Evolutionary conservation across 2,888 invertebrate genomes (phyloP), one percentile per base, ranked within the genome.

Genomic region (Melieria crassipennis): DNA sequence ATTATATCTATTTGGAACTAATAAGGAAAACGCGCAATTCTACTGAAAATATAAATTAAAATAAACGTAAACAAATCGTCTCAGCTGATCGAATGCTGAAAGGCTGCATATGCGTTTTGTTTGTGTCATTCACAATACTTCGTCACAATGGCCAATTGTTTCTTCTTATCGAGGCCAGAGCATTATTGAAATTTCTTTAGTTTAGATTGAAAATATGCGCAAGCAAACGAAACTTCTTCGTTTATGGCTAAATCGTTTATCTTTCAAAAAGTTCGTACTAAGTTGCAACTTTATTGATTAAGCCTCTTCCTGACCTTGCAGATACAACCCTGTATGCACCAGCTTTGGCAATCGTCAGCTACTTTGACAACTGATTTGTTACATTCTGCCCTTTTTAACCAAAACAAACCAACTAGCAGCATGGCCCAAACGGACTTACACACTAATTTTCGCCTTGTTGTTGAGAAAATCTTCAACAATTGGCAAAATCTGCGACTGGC

Each of bases 401-500:
- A 58, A 65, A 71, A 64, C 62, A 73, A 65, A 57, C 7, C 47
- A 45, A 6, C 16, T 3, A 13, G 11, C 1, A 69, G 48, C 9
- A 78, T 78, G 75, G 70, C 77, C 43, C 77, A 76, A 71, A 76
- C 75, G 1, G 83, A 84, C 7, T 84, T 81, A 68, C 72, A 75
- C 13, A 79, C 80, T 62, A 79, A 85, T 75, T 91, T 91, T 81
- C 89, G 89, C 75, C 87, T 89, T 71, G 88, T 91, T 76, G 91
- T 93, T 7, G 91, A 92, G 81, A 88, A 90, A 79, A 89, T 93
- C 62, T 89, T 93, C 71, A 92, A 91, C 79, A 91, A 91, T 81
- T 93, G 93, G 93, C 91, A 92, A 16, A 92, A 91, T 5, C 83
- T 93, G 46, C 90, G 90, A 78, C 84, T 93, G 46, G 92, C 92